Conservation (phyloP, 2,888 invertebrate genomes). For the Oasisia sp. region DNA sequence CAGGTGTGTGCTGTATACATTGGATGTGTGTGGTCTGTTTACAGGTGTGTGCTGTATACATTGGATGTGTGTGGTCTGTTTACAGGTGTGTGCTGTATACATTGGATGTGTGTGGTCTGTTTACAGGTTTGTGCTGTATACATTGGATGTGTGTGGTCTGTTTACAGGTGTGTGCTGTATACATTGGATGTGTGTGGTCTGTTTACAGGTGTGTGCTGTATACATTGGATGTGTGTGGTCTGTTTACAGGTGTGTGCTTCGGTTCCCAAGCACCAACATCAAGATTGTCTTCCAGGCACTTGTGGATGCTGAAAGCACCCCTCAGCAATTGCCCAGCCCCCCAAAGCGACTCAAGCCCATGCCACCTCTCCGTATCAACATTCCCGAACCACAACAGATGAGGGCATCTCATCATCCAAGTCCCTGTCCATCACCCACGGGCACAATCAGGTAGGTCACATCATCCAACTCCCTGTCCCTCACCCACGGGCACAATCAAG, state of each 20-base stretch:
- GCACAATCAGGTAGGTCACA: conserved; percentile 61
- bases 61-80: too few species aligned
- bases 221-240: neutral
- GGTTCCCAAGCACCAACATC: conserved; percentile 97
- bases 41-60: too few species aligned
- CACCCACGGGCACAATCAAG: conserved; percentile 27
- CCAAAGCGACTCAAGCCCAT: conserved; percentile 37
- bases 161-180: too few species aligned
- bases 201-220: too few species aligned
- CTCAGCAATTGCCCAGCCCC: conserved; percentile 30
- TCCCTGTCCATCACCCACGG: conserved; percentile 66
- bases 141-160: too few species aligned
- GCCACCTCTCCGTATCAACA: conserved; percentile 85
- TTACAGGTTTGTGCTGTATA: too few species aligned
- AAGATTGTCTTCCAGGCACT: conserved; percentile 92
- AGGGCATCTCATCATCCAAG: conserved; percentile 69
- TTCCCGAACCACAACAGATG: conserved; percentile 57
- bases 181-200: too few species aligned
- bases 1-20: too few species aligned
- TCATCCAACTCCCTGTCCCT: conserved; percentile 62
- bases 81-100: too few species aligned
- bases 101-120: too few species aligned
- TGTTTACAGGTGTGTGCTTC: conserved; percentile 84
- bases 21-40: too few species aligned
- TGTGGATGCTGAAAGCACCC: conserved; percentile 75